Evolutionary conservation across 2,113 vertebrate genomes (phyloP), one percentile per base, ranked within the genome.

Genomic region (Natator depressus): DNA sequence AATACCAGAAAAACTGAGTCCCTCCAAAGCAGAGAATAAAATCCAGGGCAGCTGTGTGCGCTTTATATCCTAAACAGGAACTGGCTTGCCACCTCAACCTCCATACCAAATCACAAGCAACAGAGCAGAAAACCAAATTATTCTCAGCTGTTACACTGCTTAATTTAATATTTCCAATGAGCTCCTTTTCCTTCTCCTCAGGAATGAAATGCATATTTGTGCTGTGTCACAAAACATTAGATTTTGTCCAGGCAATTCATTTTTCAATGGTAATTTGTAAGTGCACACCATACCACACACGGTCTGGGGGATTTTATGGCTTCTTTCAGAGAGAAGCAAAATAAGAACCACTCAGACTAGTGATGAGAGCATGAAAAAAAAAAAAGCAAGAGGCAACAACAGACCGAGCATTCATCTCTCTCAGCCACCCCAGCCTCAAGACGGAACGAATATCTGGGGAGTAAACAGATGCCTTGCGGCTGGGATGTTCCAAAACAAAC

Each of bases 81-180:
- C 97, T 95, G 97, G 97, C 98, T 98, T 97, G 97, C 96, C 94
- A 96, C 98, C 98, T 98, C 98, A 97, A 97, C 97, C 98, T 97
- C 97, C 97, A 92, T 98, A 98, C 96, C 97, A 98, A 98, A 99
- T 98, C 98, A 97, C 98, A 98, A 98, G 98, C 99, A 99, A 98
- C 98, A 97, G 99, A 99, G 99, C 99, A 99, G 99, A 99, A 99
- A 99, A 99, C 98, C 99, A 99, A 99, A 99, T 99, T 99, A 99
- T 99, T 99, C 99, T 98, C 99, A 98, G 99, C 99, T 99, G 99
- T 98, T 98, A 98, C 99, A 98, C 99, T 99, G 99, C 99, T 99
- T 99, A 99, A 99, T 99, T 99, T 99, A 99, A 99, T 99, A 99
- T 99, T 99, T 99, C 98, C 98, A 98, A 99, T 98, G 98, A 99